phyloP scores from a whole-genome alignment of 2,888 invertebrate species.

The Orthonychiurus folsomi region DNA sequence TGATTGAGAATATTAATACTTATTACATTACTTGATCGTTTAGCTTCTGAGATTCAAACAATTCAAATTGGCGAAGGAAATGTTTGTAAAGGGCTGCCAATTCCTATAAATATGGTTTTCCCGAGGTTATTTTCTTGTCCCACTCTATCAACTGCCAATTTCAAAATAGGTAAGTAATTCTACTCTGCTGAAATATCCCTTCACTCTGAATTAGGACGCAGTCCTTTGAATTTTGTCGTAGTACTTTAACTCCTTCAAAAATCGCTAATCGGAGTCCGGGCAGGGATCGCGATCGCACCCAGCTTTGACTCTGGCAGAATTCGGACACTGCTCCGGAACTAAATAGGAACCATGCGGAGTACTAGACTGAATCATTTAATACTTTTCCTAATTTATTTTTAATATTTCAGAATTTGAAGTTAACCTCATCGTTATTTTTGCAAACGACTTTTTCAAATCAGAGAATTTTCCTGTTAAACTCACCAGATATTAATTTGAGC shows the following conservation, averaged over 20 bases:
- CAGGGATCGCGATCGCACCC: no score
- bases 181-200: neutral
- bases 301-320: no score
- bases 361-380: no score
- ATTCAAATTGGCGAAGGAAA: conserved; percentile 95
- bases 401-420: conserved; percentile 79
- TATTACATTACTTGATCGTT: no score
- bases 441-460: conserved; percentile 84
- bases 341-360: no score
- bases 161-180: conserved; percentile 70
- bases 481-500: no score
- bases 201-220: no score
- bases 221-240: no score
- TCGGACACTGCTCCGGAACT: no score
- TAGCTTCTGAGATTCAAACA: conserved; percentile 95
- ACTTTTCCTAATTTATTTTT: neutral
- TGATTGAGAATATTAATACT: conserved; percentile 5
- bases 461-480: conserved; percentile 81
- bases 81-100: conserved; percentile 64
- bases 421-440: conserved; percentile 83
- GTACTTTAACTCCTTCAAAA: no score
- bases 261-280: no score
- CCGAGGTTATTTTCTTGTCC: conserved; percentile 92
- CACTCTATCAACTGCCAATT: conserved; percentile 77
- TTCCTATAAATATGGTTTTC: conserved; percentile 92